Base-by-base conservation (phyloP, 1,140 invertebrate species). In the Drosophila chauvacae region DNA sequence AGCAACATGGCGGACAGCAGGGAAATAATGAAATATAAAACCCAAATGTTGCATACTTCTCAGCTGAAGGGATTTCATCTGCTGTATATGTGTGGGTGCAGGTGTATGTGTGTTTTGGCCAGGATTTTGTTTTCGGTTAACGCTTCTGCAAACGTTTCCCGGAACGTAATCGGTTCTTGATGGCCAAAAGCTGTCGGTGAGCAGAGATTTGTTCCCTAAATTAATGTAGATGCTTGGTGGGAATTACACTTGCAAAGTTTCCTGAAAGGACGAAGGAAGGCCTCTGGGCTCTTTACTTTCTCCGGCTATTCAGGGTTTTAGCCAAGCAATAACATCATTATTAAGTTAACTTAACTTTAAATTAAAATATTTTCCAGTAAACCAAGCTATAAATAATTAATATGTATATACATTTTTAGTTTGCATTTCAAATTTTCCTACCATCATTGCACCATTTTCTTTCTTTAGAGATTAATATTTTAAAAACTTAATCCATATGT, bases 1-100 rank as follows among this genome's bases (percentile, higher is more conserved):
- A 77, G 47, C 72, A 76, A 66, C 73, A 75, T 58, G 73, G 53
- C 61, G 73, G 33, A 57, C 61, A 76, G 73, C 26, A 58, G 16
- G 60, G n/a, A 55, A 77, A 77, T 61, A 56, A 77, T 77, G 41
- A 76, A 76, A 76, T 76, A 76, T 77, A 76, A 76, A 77, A 58
- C 70, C 70, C 70, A 44, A 60, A 72, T 60, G 68, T 72, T 72
- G 69, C 66, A 59, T 59, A 48, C 69, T 48, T 53, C 65, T 51
- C 60, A 50, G 61, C 28, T 65, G 44, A 69, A 50, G 65, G 45
- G 45, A 66, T 68, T 65, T 18, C 65, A 13, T 30, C 26, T 35
- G 30, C 16, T n/a, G 2, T 2, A 16, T 18, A 14, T 13, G 7
- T 20, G 33, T 33, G 42, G 26, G 28, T 64, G 2, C 18, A 28